phyloP scores from a whole-genome alignment of 2,113 vertebrate species.

The Montifringilla adamsi region DNA sequence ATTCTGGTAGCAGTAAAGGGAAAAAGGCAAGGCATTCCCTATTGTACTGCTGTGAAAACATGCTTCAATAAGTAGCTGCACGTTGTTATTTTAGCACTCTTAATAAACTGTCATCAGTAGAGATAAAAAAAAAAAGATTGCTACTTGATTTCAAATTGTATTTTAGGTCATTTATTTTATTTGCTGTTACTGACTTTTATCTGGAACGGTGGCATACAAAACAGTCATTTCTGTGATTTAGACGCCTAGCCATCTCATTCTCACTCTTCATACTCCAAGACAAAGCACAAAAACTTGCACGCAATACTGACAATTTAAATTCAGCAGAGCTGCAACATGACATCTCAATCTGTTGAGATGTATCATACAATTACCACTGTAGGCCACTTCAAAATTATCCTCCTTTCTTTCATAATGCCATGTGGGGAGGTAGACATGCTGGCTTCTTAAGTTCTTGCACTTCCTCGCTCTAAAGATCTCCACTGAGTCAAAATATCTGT shows the following conservation, averaged over 20 bases:
- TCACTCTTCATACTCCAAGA: background rate
- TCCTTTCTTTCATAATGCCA: slow-evolving; percentile 1
- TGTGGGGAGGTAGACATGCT: background rate
- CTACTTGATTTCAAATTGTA: slow-evolving; percentile 10
- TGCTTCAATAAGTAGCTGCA: background rate
- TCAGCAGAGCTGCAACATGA: background rate
- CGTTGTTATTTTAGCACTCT: background rate
- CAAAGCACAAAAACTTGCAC: slow-evolving; percentile 1
- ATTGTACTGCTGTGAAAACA: background rate
- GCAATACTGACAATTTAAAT: background rate
- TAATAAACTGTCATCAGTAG: background rate
- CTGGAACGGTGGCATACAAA: background rate
- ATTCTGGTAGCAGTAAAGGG: background rate
- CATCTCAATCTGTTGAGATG: slow-evolving; percentile 47
- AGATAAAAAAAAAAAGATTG: background rate
- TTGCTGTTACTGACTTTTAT: background rate
- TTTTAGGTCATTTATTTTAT: slow-evolving; percentile 1
- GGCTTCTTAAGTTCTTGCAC: background rate
- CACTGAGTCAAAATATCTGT: slow-evolving; percentile 8
- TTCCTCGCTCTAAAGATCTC: background rate
- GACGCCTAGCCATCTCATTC: slow-evolving; percentile 29
- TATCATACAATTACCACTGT: slow-evolving; percentile 20
- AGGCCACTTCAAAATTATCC: slow-evolving; percentile 53
- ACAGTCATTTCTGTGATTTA: background rate
- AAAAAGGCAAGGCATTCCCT: background rate